Evolutionary conservation across 2,797 vertebrate genomes (phyloP).

Genomic region (Phoeniculus purpureus): DNA sequence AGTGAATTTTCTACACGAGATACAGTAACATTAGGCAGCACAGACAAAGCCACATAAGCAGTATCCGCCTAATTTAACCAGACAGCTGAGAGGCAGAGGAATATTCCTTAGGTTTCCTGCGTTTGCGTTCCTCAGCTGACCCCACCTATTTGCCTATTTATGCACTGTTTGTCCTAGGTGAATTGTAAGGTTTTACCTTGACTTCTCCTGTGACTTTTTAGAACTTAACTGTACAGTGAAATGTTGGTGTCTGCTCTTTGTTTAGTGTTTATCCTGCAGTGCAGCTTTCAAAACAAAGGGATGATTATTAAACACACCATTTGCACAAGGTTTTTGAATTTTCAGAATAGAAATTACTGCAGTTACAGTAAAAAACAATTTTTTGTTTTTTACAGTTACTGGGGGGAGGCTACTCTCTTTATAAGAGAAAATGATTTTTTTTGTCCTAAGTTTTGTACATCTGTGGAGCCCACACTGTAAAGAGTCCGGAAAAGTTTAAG

Average conservation of each 20-base stretch:
- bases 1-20: background rate
- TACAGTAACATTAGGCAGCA: conserved; percentile 5
- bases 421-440: background rate
- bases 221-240: background rate
- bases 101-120: background rate
- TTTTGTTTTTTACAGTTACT: no score
- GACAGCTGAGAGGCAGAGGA: background rate
- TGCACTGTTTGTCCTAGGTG: background rate
- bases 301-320: background rate
- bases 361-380: background rate
- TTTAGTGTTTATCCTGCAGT: background rate
- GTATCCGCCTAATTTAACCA: background rate
- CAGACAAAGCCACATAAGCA: background rate
- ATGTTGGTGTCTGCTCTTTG: accelerated
- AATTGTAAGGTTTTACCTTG: background rate
- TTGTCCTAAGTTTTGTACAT: background rate
- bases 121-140: background rate
- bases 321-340: background rate
- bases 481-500: background rate
- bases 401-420: background rate
- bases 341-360: background rate
- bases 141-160: background rate
- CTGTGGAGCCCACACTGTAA: accelerated
- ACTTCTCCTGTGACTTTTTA: background rate
- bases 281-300: background rate